These are phyloP conservation scores for Lamellibrachia luymesi DNA, from an alignment of 1,140 invertebrate species.

Conservation along the genomic window DNA sequence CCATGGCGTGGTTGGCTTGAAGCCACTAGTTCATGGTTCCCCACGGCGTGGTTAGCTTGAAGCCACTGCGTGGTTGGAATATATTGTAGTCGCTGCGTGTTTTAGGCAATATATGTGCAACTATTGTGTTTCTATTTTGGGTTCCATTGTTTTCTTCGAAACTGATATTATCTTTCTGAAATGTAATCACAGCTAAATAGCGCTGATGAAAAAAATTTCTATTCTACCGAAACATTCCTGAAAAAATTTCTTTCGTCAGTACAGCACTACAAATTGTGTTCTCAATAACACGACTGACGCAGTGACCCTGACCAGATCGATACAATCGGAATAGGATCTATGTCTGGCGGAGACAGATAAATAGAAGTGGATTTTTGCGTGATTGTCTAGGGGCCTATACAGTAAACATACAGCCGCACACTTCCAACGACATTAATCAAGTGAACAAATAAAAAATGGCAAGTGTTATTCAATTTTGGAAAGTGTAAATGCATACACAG, in stretches of 20 bases:
- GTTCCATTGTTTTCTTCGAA: no score
- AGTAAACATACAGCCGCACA: no score
- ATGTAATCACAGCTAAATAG: neutral
- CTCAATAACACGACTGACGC: neutral
- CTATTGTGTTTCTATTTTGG: neutral
- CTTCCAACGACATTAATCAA: no score
- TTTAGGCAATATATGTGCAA: no score
- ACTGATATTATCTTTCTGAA: neutral
- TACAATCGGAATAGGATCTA: neutral
- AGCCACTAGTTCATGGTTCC: no score
- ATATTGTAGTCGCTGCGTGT: no score
- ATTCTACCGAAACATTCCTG: neutral
- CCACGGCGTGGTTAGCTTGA: no score
- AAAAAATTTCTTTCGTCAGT: neutral
- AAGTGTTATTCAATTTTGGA: no score
- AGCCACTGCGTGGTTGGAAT: no score
- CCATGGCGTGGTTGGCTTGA: no score
- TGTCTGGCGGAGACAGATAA: neutral
- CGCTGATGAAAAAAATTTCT: neutral
- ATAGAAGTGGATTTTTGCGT: neutral
- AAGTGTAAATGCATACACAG: no score
- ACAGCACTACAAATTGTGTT: neutral
- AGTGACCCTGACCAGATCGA: neutral
- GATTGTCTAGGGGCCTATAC: neutral
- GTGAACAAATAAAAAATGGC: no score